Percentiles rank a stretch among this genome's conserved stretches.
phyloP scores from a whole-genome alignment of 1,140 invertebrate genomes.

The Phocides pigmalion region DNA sequence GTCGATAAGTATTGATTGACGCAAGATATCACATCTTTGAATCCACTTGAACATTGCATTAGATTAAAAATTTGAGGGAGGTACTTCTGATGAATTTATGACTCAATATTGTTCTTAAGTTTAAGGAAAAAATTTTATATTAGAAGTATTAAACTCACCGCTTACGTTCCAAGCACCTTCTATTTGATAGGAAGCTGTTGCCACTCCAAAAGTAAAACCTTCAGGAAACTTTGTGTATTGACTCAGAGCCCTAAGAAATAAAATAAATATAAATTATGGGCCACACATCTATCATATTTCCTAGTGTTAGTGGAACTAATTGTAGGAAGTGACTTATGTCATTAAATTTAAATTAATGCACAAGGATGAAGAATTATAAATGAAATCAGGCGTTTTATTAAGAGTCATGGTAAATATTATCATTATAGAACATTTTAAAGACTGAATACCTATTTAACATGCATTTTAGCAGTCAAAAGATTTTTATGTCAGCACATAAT shows the following conservation, averaged over 20 bases:
- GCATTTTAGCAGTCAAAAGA: no score
- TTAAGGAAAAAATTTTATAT: neutral
- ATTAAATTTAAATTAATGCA: no score
- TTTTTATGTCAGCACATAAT: no score
- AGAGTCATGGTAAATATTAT: no score
- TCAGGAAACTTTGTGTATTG: conserved; percentile 82
- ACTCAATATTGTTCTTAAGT: neutral
- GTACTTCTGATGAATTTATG: neutral
- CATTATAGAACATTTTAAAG: no score
- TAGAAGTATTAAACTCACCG: conserved; percentile 76
- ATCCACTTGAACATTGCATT: conserved; percentile 9
- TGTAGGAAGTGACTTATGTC: no score
- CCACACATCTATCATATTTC: no score
- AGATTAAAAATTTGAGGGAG: conserved; percentile 6
- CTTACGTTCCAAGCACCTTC: conserved; percentile 86
- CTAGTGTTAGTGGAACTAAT: no score
- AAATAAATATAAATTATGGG: neutral
- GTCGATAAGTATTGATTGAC: conserved; percentile 4
- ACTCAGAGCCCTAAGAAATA: conserved; percentile 49
- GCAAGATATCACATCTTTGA: neutral
- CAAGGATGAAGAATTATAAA: no score
- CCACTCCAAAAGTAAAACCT: conserved; percentile 84
- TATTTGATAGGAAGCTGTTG: conserved; percentile 85
- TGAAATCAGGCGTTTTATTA: no score
- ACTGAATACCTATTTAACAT: no score